phyloP scores from a whole-genome alignment of 2,113 vertebrate species.

The Dolichotis patagonum region DNA sequence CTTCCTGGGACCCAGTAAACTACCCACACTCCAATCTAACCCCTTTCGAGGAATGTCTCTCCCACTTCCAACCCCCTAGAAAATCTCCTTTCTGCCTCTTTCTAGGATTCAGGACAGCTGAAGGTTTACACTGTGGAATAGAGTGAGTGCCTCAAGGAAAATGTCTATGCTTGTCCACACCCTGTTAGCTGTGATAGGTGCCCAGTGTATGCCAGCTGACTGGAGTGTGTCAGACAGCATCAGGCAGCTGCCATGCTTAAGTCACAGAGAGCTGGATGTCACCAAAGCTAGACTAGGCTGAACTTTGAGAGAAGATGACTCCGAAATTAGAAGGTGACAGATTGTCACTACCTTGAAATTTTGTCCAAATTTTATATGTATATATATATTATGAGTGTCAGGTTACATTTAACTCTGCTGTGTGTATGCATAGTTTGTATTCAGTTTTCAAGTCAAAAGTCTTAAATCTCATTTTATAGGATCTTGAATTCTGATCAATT shows the following conservation, averaged over 20 bases:
- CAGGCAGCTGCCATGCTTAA: neutral
- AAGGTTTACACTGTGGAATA: no score
- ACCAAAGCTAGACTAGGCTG: neutral
- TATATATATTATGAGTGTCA: neutral
- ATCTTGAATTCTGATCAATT: slow-evolving; percentile 33
- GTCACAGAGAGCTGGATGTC: neutral
- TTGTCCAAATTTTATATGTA: neutral
- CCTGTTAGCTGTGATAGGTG: neutral
- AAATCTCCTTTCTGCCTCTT: neutral
- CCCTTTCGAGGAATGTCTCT: neutral
- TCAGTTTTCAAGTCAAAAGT: neutral
- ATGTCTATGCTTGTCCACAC: neutral
- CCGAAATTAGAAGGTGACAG: slow-evolving; percentile 7
- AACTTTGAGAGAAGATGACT: neutral
- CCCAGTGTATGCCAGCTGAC: neutral
- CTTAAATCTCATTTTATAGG: neutral
- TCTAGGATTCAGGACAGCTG: neutral
- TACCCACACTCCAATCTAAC: neutral
- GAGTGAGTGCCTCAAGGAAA: neutral
- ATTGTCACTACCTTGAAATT: neutral
- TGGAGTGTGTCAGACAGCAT: neutral
- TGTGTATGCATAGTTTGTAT: slow-evolving; percentile 32
- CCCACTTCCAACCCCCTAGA: neutral
- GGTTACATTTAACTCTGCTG: slow-evolving; percentile 32
- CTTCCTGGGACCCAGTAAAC: neutral